Conservation (phyloP, 2,888 invertebrate genomes). For the Pheosia tremula region DNA sequence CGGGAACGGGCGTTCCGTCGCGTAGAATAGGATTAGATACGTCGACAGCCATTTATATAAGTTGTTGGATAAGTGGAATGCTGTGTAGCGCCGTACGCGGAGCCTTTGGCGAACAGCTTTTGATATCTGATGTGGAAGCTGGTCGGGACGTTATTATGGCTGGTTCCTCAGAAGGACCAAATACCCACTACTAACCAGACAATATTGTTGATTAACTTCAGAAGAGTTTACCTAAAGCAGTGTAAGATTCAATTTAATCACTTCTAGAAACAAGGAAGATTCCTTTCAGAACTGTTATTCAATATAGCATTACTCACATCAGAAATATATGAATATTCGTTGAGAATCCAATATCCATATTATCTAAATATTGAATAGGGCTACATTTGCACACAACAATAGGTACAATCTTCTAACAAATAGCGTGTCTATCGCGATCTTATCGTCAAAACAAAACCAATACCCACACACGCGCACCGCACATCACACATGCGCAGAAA, state of each 20-base stretch:
- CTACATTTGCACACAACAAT: neutral
- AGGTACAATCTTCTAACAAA: neutral
- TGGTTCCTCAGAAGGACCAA: no score
- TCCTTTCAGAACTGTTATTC: neutral
- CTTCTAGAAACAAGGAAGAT: no score
- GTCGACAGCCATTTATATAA: constrained; percentile 22
- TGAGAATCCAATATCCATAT: neutral
- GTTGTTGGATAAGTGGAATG: constrained; percentile 31
- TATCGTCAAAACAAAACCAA: constrained; percentile 8
- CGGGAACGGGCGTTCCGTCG: constrained; percentile 15
- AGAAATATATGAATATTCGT: neutral
- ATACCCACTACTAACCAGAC: no score
- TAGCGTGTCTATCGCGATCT: neutral
- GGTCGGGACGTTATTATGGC: no score
- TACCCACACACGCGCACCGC: constrained; percentile 1
- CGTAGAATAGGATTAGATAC: constrained; percentile 19
- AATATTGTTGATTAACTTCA: no score
- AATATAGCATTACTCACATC: neutral
- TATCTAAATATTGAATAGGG: neutral
- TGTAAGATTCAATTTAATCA: no score
- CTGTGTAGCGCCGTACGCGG: constrained; percentile 20
- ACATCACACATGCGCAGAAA: constrained; percentile 10
- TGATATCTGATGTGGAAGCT: neutral
- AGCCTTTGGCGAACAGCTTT: neutral
- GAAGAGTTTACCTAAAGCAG: no score